Percentiles rank a stretch among this genome's conserved stretches.
phyloP scores from a whole-genome alignment of 2,113 vertebrate genomes.

The Mirza zaza region DNA sequence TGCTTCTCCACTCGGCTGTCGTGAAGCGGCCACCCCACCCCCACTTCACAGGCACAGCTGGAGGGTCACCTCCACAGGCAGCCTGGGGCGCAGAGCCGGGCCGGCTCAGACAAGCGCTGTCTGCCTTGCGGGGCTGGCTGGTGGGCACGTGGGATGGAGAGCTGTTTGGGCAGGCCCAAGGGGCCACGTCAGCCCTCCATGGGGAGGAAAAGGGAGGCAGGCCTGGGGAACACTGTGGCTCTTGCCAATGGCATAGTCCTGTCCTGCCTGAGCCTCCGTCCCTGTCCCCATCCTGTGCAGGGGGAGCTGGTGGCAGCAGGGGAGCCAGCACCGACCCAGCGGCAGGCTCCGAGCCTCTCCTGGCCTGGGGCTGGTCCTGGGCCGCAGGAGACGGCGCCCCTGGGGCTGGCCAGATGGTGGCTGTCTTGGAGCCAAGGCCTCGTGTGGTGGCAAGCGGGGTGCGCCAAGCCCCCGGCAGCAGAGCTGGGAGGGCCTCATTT shows the following conservation, averaged over 20 bases:
- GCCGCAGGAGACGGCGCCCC: neutral
- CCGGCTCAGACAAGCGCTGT: neutral
- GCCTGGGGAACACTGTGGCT: neutral
- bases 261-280: neutral
- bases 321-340: neutral
- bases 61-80: neutral
- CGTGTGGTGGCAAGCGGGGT: neutral
- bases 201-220: neutral
- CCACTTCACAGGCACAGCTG: neutral
- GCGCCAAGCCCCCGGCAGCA: neutral
- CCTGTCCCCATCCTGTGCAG: rapidly evolving
- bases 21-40: neutral
- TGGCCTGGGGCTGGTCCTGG: neutral
- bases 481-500: neutral
- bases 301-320: neutral
- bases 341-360: neutral
- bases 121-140: neutral
- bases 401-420: neutral
- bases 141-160: neutral
- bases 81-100: neutral
- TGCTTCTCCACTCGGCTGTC: neutral
- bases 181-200: neutral
- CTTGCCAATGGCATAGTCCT: neutral
- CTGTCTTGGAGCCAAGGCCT: neutral
- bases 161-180: neutral